Evolutionary conservation across 53 echinoderm and acorn worm genomes (phyloP).

Genomic region (Zoroaster sp.): DNA sequence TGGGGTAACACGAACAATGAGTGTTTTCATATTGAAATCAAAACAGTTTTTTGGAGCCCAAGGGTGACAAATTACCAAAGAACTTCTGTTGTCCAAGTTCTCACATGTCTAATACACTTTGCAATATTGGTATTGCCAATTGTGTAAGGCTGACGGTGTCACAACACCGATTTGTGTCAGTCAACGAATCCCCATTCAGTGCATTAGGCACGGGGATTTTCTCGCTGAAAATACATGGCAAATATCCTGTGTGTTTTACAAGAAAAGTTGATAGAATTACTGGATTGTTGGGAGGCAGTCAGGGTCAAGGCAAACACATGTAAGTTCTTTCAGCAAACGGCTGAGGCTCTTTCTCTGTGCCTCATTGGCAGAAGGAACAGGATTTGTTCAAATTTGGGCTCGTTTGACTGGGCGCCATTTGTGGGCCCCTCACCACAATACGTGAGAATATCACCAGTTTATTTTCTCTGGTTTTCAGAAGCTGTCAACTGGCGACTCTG

Average conservation of each 20-base stretch:
- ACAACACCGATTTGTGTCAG: conserved; percentile 52
- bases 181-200: conserved; percentile 9
- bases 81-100: neutral
- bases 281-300: conserved; percentile 14
- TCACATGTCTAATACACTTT: neutral
- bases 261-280: neutral
- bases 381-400: conserved; percentile 22
- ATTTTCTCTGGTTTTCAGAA: neutral
- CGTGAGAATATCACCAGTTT: neutral
- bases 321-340: neutral
- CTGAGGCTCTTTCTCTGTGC: conserved; percentile 18
- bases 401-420: neutral
- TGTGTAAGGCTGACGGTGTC: conserved; percentile 20
- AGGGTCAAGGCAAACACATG: conserved; percentile 49
- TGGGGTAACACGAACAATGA: neutral
- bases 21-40: neutral
- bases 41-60: neutral
- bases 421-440: neutral
- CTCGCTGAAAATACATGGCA: neutral
- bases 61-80: conserved; percentile 8
- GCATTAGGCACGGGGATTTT: conserved; percentile 39
- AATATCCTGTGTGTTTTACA: conserved; percentile 38
- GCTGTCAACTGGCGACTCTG: conserved; percentile 29
- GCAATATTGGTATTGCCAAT: conserved; percentile 17
- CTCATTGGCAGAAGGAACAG: conserved; percentile 16